phyloP scores from a whole-genome alignment of 2,113 vertebrate genomes.

The Serilophus lunatus region DNA sequence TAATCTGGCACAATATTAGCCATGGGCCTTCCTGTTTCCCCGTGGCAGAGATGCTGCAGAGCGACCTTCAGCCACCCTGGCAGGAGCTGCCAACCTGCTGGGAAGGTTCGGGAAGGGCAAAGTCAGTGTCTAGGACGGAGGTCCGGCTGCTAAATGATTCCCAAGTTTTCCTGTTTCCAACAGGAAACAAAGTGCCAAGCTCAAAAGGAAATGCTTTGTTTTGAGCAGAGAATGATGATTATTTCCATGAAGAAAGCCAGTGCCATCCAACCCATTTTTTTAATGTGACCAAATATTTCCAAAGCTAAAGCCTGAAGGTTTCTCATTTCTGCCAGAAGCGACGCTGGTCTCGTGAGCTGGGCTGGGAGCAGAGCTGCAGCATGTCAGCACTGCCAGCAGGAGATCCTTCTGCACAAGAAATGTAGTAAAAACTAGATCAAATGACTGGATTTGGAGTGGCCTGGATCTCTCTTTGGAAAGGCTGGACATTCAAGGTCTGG shows the following conservation, averaged over 20 bases:
- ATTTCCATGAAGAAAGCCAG: not conserved
- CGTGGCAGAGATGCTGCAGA: not conserved
- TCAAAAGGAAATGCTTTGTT: not conserved
- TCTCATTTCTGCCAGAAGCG: not conserved
- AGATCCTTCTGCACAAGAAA: not conserved
- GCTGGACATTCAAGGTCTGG: not conserved
- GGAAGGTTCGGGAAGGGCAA: not conserved
- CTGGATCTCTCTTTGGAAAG: not conserved
- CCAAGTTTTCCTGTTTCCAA: not conserved
- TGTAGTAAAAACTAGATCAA: not conserved
- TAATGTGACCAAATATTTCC: not conserved
- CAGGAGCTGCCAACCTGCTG: not conserved
- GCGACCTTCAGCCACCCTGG: not conserved
- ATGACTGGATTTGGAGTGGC: not conserved
- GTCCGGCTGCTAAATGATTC: not conserved
- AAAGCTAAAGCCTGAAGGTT: not conserved
- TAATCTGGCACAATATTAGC: constrained; percentile 13
- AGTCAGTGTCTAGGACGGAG: not conserved
- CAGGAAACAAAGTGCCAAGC: not conserved
- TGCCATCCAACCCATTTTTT: not conserved
- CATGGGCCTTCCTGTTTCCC: not conserved
- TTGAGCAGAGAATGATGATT: not conserved
- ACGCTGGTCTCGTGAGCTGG: not conserved
- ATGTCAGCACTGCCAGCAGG: not conserved
- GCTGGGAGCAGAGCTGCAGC: not conserved